These are phyloP conservation scores for Acanthurus tractus DNA, from an alignment of 2,797 vertebrate genomes.

Conservation along the genomic window DNA sequence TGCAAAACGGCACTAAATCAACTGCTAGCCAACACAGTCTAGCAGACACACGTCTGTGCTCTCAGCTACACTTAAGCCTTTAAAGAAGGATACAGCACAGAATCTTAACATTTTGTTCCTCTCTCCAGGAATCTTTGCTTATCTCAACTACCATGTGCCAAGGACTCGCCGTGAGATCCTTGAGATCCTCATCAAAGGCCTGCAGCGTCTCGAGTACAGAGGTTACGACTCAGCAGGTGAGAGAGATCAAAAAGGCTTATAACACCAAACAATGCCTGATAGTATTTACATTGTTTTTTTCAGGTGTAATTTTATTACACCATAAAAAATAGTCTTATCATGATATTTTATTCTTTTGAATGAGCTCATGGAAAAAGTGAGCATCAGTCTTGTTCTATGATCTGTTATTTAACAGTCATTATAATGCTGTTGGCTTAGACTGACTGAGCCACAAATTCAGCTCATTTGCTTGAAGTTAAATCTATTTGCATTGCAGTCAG, in stretches of 20 bases:
- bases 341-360: not conserved
- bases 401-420: constrained; percentile 19
- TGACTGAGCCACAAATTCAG: not conserved
- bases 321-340: not conserved
- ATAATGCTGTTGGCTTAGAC: not conserved
- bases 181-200: constrained; percentile 96
- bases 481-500: not conserved
- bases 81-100: not conserved
- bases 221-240: constrained; percentile 98
- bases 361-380: not conserved
- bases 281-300: not conserved
- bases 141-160: constrained; percentile 98
- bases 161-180: constrained; percentile 95
- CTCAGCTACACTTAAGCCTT: not conserved
- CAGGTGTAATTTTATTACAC: not conserved
- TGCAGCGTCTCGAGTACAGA: constrained; percentile 95
- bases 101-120: constrained; percentile 5
- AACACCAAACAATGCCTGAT: constrained; percentile 13
- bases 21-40: not conserved
- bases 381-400: not conserved
- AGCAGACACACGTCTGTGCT: not conserved
- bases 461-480: constrained; percentile 1
- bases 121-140: constrained; percentile 95
- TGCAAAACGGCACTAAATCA: not conserved
- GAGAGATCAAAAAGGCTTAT: constrained; percentile 24